Evolutionary conservation across 2,113 vertebrate species (phyloP), one percentile per base, ranked within the genome.

Genomic region (Pseudopodoces humilis): DNA sequence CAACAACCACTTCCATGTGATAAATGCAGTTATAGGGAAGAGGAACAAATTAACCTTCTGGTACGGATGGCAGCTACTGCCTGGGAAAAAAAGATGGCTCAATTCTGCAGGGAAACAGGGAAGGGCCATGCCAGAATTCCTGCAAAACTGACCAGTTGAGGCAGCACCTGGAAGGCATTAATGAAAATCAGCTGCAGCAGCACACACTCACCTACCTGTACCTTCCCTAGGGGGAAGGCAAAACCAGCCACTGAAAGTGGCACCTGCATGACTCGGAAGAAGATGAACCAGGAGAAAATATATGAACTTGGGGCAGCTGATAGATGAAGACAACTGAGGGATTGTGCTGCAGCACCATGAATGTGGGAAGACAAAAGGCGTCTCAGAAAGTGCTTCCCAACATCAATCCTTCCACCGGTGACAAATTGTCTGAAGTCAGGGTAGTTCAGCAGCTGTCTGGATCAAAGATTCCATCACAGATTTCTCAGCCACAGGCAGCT

Each of bases 31-130:
- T 92, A 94, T 60, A 78, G 97, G 90, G 90, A 96, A 96, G 95
- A 97, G 88, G 96, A 96, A 97, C 96, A 97, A 98, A 98, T 98
- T 98, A 98, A 98, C 96, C 96, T 97, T 94, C 96, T 96, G 96
- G 94, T 88, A 39, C 63, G 43, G 95, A 94, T 94, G 95, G 97
- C 97, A 98, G 97, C 96, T 95, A 52, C 94, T 95, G 95, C 94
- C 96, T 67, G 93, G 95, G 96, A 88, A 95, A 97, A 97, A 98
- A 89, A 97, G n/a, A 98, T 94, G 92, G 93, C 97, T 98, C 97
- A 97, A 97, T 98, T 97, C 97, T 95, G 49, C 77, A 10, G 24
- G 84, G 80, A 88, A 68, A 74, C 72, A 78, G 56, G 63, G 68
- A 56, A 91, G 63, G 59, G 68, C 52, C 50, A 31, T 5, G 92